phyloP scores from a whole-genome alignment of 2,113 vertebrate species.

The Gymnobelideus leadbeateri region DNA sequence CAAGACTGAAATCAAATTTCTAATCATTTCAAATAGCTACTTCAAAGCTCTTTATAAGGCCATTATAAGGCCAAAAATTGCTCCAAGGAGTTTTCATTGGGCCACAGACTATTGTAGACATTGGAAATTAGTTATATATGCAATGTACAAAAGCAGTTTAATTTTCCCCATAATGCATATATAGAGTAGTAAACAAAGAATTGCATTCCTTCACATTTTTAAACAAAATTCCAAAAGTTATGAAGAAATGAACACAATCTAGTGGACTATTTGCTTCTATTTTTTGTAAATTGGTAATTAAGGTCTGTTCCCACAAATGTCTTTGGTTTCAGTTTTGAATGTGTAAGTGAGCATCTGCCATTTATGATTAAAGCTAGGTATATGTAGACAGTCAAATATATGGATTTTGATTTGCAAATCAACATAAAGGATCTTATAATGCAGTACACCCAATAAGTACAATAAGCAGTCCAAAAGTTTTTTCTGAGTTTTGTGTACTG shows the following conservation, averaged over 20 bases:
- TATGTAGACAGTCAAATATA: background rate
- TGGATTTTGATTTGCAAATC: background rate
- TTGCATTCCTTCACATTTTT: background rate
- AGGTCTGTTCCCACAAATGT: background rate
- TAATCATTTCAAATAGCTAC: conserved; percentile 22
- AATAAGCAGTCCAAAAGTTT: background rate
- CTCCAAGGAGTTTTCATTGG: background rate
- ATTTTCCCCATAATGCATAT: background rate
- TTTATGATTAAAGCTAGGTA: background rate
- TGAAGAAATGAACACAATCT: background rate
- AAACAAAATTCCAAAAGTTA: background rate
- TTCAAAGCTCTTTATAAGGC: background rate
- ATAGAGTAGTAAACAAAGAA: background rate
- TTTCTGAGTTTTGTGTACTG: background rate
- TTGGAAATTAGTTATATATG: background rate
- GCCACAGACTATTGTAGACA: background rate
- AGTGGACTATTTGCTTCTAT: background rate
- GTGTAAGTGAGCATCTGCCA: background rate
- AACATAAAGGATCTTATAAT: background rate
- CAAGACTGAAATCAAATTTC: background rate
- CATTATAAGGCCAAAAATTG: background rate
- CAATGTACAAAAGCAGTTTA: background rate
- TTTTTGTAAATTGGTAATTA: background rate
- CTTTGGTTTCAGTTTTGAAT: background rate
- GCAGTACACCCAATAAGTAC: background rate